A percentile compares a stretch with the other conserved stretches of the same genome.
These are phyloP conservation scores for Parambassis ranga DNA, from an alignment of 2,797 vertebrate species.

Conservation along the genomic window DNA sequence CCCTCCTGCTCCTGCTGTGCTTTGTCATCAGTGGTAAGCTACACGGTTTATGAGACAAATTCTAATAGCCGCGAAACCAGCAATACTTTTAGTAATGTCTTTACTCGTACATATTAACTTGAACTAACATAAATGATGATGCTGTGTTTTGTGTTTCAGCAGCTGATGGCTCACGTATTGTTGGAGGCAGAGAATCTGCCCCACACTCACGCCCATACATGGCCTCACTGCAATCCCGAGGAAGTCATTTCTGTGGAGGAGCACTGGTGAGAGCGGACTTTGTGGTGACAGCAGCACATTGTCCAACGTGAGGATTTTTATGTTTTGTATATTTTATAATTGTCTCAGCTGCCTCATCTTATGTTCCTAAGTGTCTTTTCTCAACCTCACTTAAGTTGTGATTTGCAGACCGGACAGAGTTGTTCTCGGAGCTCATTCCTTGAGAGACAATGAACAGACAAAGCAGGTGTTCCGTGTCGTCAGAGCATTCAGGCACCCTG, in stretches of 20 bases:
- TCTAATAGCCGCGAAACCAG: no score
- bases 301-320: no score
- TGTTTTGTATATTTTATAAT: no score
- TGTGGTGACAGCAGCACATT: slow-evolving; percentile 76
- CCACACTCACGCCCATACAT: slow-evolving; percentile 72
- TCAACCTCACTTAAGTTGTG: not conserved
- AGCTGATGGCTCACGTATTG: slow-evolving; percentile 48
- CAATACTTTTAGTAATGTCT: no score
- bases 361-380: no score
- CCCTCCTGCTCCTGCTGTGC: no score
- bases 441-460: slow-evolving; percentile 31
- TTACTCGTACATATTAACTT: no score
- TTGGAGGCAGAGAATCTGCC: slow-evolving; percentile 63
- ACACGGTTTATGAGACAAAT: no score
- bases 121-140: no score
- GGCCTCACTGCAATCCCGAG: slow-evolving; percentile 52
- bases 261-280: slow-evolving; percentile 65
- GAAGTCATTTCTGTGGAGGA: slow-evolving; percentile 59
- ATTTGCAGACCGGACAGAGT: slow-evolving; percentile 52
- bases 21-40: no score
- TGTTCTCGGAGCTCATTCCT: slow-evolving; percentile 60
- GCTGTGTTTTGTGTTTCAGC: no score
- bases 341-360: no score
- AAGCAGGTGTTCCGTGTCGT: slow-evolving; percentile 45
- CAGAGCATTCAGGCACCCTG: slow-evolving; percentile 54